Percentiles rank a stretch among this genome's conserved stretches.
Conservation (phyloP, 2,888 invertebrate species). For the Scaeva pyrastri region DNA sequence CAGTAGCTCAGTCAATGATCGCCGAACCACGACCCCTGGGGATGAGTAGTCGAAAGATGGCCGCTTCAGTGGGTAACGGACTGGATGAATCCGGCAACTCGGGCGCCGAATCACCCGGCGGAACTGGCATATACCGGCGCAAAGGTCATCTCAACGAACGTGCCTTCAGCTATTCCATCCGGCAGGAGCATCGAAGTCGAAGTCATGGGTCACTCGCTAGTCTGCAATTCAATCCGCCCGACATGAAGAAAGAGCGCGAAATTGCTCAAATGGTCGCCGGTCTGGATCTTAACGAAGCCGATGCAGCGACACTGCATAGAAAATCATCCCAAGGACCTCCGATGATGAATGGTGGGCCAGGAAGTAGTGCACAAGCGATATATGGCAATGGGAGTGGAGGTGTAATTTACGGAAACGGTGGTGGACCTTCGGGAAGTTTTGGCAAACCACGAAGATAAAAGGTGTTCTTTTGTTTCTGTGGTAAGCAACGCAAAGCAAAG, state of each 20-base stretch:
- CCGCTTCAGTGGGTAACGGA: conserved; percentile 88
- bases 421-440: conserved; percentile 81
- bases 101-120: conserved; percentile 86
- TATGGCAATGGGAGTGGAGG: conserved; percentile 78
- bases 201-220: conserved; percentile 97
- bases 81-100: conserved; percentile 85
- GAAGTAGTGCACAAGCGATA: conserved; percentile 78
- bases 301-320: conserved; percentile 84
- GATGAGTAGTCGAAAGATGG: conserved; percentile 86
- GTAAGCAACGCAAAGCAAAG: conserved; percentile 78
- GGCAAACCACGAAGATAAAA: conserved; percentile 83
- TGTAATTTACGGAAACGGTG: conserved; percentile 78
- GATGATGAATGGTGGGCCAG: conserved; percentile 79
- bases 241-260: conserved; percentile 94
- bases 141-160: conserved; percentile 96
- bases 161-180: conserved; percentile 96
- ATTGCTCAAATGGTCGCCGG: conserved; percentile 97
- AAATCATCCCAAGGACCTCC: conserved; percentile 78
- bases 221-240: conserved; percentile 94
- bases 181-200: conserved; percentile 96
- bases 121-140: conserved; percentile 94
- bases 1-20: conserved; percentile 86
- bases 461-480: background rate
- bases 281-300: conserved; percentile 91
- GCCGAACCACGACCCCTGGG: conserved; percentile 85